A percentile compares a stretch with the other conserved stretches of the same genome.
Evolutionary conservation across 2,888 invertebrate genomes (phyloP).

Genomic region (Lysandra bellargus): DNA sequence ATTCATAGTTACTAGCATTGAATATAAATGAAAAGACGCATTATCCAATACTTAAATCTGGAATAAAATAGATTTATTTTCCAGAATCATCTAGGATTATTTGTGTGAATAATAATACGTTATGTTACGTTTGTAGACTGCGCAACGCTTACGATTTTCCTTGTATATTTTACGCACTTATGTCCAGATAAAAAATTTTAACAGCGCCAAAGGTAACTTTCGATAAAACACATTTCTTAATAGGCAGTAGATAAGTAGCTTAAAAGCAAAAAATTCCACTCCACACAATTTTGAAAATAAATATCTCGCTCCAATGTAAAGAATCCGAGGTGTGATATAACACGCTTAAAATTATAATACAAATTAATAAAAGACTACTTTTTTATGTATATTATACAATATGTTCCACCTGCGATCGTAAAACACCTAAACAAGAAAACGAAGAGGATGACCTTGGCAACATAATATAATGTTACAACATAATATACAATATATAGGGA

Average conservation of each 20-base stretch:
- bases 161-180: no score
- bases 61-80: background rate
- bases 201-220: no score
- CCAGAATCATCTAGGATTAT: background rate
- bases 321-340: background rate
- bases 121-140: background rate
- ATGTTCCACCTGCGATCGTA: background rate
- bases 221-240: background rate
- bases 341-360: background rate
- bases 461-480: conserved; percentile 11
- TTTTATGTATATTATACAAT: conserved; percentile 11
- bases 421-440: background rate
- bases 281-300: background rate
- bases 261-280: background rate
- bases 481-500: background rate
- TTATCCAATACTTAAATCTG: background rate
- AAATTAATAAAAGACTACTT: background rate
- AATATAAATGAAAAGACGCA: background rate
- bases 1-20: background rate
- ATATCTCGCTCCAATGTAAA: background rate
- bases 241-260: background rate
- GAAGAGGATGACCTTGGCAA: background rate
- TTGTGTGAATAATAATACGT: background rate
- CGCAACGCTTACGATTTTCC: background rate
- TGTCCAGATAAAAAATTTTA: no score